These are phyloP conservation scores for Dasypolia templi DNA, from an alignment of 2,888 invertebrate species.

Conservation along the genomic window DNA sequence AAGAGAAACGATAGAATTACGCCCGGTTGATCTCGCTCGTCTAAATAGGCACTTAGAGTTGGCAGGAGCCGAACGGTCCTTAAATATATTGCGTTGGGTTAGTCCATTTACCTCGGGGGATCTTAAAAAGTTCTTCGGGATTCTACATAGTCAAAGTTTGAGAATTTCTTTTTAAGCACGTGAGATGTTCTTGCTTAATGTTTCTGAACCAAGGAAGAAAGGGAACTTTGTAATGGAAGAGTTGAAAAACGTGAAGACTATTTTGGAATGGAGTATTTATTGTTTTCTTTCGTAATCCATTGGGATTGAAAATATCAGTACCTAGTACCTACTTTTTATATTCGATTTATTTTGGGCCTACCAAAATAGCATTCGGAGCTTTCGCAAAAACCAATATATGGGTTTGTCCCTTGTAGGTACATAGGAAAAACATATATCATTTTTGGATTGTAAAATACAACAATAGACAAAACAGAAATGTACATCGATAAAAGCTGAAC, in stretches of 20 bases:
- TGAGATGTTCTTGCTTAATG: constrained; percentile 52
- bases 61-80: constrained; percentile 47
- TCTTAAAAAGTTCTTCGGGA: constrained; percentile 53
- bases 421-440: background rate
- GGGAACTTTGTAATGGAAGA: constrained; percentile 43
- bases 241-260: constrained; percentile 23
- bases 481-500: background rate
- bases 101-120: constrained; percentile 48
- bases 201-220: constrained; percentile 27
- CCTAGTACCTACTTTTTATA: background rate
- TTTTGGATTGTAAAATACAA: constrained; percentile 3
- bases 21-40: constrained; percentile 48
- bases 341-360: background rate
- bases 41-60: constrained; percentile 63
- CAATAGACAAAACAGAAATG: background rate
- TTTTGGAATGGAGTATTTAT: constrained; percentile 21
- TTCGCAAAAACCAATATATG: background rate
- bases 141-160: constrained; percentile 58
- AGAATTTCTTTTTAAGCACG: constrained; percentile 59
- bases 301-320: background rate
- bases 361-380: background rate
- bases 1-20: constrained; percentile 54
- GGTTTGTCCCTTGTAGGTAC: background rate
- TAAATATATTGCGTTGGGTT: constrained; percentile 56
- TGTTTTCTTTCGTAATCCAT: constrained; percentile 11